These are phyloP conservation scores for Diaprepes abbreviatus DNA, from an alignment of 2,888 invertebrate genomes.

Conservation along the genomic window DNA sequence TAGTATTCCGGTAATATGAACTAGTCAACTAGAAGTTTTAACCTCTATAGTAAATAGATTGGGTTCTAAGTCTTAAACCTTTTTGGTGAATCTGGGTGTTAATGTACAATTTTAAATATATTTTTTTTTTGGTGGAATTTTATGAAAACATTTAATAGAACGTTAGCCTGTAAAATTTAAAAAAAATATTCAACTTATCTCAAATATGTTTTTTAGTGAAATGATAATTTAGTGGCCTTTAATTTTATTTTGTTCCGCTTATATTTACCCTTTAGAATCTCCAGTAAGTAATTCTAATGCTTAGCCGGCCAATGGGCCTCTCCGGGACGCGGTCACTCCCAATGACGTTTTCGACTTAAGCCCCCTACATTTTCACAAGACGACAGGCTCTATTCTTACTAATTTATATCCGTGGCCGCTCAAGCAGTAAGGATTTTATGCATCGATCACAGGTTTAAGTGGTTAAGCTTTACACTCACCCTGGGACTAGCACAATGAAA, in stretches of 20 bases:
- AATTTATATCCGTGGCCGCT: conserved; percentile 51
- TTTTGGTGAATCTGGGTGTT: too few species aligned
- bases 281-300: conserved; percentile 49
- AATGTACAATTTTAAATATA: too few species aligned
- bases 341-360: conserved; percentile 53
- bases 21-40: too few species aligned
- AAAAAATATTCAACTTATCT: too few species aligned
- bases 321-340: conserved; percentile 48
- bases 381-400: conserved; percentile 54
- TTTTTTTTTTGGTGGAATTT: too few species aligned
- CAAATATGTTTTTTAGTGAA: too few species aligned
- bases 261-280: conserved; percentile 31
- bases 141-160: too few species aligned
- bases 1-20: too few species aligned
- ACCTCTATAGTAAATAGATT: too few species aligned
- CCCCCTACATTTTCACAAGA: conserved; percentile 52
- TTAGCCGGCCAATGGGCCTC: conserved; percentile 45
- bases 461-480: conserved; percentile 32
- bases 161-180: too few species aligned
- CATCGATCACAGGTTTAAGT: conserved; percentile 42
- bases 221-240: conserved; percentile 1
- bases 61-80: too few species aligned
- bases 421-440: conserved; percentile 40
- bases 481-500: conserved; percentile 28
- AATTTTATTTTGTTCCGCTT: conserved; percentile 15